These are phyloP conservation scores for Bufo bufo DNA, from an alignment of 2,113 vertebrate genomes.

Conservation along the genomic window DNA sequence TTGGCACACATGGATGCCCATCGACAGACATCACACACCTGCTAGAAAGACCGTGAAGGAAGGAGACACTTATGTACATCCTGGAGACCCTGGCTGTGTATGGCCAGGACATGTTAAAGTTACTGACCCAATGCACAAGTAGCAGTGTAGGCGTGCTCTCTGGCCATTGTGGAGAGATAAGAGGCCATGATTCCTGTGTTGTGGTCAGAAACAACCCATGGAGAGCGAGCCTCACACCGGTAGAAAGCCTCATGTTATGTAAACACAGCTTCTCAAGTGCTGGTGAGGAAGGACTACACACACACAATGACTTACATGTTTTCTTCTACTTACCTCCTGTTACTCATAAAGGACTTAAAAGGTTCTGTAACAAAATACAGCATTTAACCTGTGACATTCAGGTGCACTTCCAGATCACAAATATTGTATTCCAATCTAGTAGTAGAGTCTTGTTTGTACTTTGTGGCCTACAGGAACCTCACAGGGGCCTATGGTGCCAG, in stretches of 20 bases:
- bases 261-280: slow-evolving; percentile 36
- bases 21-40: neutral
- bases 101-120: neutral
- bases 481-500: neutral
- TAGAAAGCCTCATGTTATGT: slow-evolving; percentile 29
- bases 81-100: neutral
- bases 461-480: neutral
- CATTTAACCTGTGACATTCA: neutral
- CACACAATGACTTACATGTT: slow-evolving; percentile 20
- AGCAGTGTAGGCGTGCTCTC: neutral
- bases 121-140: slow-evolving; percentile 14
- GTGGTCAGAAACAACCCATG: slow-evolving; percentile 11
- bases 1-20: neutral
- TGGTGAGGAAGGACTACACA: slow-evolving; percentile 10
- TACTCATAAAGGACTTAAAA: neutral
- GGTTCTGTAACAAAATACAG: neutral
- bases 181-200: slow-evolving; percentile 45
- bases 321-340: slow-evolving; percentile 24
- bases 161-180: slow-evolving; percentile 29
- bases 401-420: neutral
- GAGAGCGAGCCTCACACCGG: neutral
- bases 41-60: neutral
- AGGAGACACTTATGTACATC: slow-evolving; percentile 31
- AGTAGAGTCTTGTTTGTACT: neutral
- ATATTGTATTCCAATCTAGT: neutral